Conservation (phyloP, 1,140 invertebrate species). For the Scaptomyza montana region DNA sequence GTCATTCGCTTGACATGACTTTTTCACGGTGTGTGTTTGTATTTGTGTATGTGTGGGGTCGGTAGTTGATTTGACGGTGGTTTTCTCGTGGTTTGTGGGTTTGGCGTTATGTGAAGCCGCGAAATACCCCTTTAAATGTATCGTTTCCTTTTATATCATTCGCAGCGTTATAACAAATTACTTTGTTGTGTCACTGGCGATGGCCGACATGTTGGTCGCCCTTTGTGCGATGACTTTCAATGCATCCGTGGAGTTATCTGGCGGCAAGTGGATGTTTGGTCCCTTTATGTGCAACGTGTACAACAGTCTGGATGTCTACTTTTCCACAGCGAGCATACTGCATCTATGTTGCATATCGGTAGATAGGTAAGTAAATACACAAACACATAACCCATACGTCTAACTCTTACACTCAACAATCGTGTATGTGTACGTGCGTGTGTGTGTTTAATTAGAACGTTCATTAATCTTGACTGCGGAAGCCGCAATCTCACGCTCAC, state of each 20-base stretch:
- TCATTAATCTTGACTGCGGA: conserved; percentile 68
- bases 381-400: conserved; percentile 3
- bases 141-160: conserved; percentile 43
- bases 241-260: conserved; percentile 92
- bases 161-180: conserved; percentile 94
- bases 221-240: conserved; percentile 97
- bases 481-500: conserved; percentile 54
- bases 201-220: conserved; percentile 96
- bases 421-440: conserved; percentile 3
- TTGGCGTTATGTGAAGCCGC: conserved; percentile 1
- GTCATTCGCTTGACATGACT: conserved; percentile 43
- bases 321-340: conserved; percentile 96
- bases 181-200: conserved; percentile 95
- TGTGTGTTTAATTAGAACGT: conserved; percentile 26
- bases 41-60: neutral
- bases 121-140: conserved; percentile 40
- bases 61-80: neutral
- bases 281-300: conserved; percentile 96
- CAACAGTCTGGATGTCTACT: conserved; percentile 97
- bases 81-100: conserved; percentile 7
- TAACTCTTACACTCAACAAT: neutral
- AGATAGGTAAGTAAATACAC: conserved; percentile 86
- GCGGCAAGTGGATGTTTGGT: conserved; percentile 93
- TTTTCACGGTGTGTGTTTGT: conserved; percentile 3
- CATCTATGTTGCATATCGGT: conserved; percentile 98